Percentiles rank a stretch among this genome's conserved stretches.
Conservation (phyloP, 2,113 vertebrate species). For the Hippocampus comes region DNA sequence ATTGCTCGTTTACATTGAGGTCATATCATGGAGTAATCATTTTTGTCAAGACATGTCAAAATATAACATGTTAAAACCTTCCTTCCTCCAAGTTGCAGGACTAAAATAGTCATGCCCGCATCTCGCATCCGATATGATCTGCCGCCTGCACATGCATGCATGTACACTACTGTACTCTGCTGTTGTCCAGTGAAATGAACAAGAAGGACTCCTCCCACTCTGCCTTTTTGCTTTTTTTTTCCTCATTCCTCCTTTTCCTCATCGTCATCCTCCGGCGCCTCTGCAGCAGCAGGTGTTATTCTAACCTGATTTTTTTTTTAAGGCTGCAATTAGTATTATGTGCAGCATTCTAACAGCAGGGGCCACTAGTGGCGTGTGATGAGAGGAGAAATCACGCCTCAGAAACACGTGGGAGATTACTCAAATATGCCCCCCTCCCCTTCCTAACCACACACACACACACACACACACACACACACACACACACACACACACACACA, state of each 20-base stretch:
- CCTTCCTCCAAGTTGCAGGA: not conserved
- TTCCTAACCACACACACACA: not conserved
- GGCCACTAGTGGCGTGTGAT: constrained; percentile 38
- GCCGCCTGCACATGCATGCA: constrained; percentile 18
- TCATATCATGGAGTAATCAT: not conserved
- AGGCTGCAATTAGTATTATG: constrained; percentile 55
- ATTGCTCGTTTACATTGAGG: not conserved
- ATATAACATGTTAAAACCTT: not conserved
- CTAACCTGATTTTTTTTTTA: constrained; percentile 57
- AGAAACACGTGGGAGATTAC: constrained; percentile 70
- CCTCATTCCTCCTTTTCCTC: constrained; percentile 4
- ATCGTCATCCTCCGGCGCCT: constrained; percentile 1
- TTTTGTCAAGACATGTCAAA: not conserved
- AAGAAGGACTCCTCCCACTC: constrained; percentile 55
- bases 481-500: constrained; percentile 13
- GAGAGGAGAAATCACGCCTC: constrained; percentile 66
- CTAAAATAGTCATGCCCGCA: constrained; percentile 3
- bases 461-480: constrained; percentile 6
- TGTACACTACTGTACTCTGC: constrained; percentile 37
- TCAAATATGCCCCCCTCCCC: constrained; percentile 60
- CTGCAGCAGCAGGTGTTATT: constrained; percentile 77
- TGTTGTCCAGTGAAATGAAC: constrained; percentile 50
- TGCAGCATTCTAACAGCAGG: constrained; percentile 33
- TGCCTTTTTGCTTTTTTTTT: constrained; percentile 25
- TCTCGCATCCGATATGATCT: not conserved